Conservation (phyloP, 1,140 invertebrate genomes). For the Druon quercuslanigerum region DNA sequence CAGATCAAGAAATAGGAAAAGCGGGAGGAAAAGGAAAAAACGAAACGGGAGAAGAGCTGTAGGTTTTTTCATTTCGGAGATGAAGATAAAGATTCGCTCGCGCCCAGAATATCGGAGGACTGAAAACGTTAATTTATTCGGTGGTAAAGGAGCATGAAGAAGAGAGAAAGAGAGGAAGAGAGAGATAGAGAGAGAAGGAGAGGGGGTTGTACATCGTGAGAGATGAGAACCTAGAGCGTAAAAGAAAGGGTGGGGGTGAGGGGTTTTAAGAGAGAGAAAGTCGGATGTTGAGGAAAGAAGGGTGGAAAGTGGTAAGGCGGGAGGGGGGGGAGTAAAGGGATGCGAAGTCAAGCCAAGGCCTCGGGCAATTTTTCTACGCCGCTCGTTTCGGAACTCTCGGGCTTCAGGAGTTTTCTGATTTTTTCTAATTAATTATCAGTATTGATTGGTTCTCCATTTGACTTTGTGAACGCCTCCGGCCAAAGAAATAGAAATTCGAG, state of each 20-base stretch:
- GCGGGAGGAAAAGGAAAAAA: slow-evolving; percentile 8
- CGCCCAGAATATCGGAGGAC: slow-evolving; percentile 63
- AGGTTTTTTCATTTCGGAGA: slow-evolving; percentile 53
- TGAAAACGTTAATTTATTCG: slow-evolving; percentile 72
- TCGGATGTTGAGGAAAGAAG: slow-evolving; percentile 37
- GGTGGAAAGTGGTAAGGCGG: slow-evolving; percentile 23
- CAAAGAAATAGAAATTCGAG: slow-evolving; percentile 43
- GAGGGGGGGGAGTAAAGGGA: slow-evolving; percentile 35
- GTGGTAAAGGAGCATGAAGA: slow-evolving; percentile 61
- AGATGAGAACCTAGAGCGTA: slow-evolving; percentile 37
- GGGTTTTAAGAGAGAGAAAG: slow-evolving; percentile 40
- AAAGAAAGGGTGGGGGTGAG: slow-evolving; percentile 35
- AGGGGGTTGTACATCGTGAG: slow-evolving; percentile 11
- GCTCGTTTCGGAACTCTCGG: slow-evolving; percentile 46
- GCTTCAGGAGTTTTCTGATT: slow-evolving; percentile 61
- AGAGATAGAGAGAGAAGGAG: slow-evolving; percentile 23
- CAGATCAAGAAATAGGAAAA: slow-evolving; percentile 29
- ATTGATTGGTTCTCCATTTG: slow-evolving; percentile 66
- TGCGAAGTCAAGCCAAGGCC: slow-evolving; percentile 52
- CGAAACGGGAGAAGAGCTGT: slow-evolving; percentile 34
- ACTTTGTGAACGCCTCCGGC: slow-evolving; percentile 50
- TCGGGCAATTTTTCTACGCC: slow-evolving; percentile 57
- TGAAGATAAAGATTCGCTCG: slow-evolving; percentile 49
- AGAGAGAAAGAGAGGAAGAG: slow-evolving; percentile 44
- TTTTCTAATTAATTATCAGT: slow-evolving; percentile 70